Evolutionary conservation across 2,797 vertebrate genomes (phyloP).

Genomic region (Fundulus diaphanus): DNA sequence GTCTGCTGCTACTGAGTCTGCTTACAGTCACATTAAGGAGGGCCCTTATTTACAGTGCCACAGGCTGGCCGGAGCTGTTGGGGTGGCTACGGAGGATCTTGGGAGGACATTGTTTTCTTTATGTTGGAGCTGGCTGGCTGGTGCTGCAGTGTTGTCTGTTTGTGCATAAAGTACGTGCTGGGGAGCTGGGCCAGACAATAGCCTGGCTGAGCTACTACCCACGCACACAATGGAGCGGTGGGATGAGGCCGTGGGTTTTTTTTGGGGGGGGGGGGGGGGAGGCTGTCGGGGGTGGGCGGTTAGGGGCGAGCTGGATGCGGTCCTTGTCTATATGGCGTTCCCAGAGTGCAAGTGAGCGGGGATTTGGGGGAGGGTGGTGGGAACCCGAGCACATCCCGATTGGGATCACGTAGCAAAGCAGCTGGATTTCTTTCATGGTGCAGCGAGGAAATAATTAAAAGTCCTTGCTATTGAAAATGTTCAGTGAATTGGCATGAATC

Average conservation of each 20-base stretch:
- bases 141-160: conserved; percentile 78
- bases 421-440: conserved; percentile 85
- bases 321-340: conserved; percentile 73
- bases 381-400: conserved; percentile 76
- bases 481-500: conserved; percentile 73
- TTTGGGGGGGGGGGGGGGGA: conserved; percentile 64
- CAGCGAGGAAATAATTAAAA: conserved; percentile 82
- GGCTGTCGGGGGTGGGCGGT: conserved; percentile 69
- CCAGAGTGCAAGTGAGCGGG: conserved; percentile 65
- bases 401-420: conserved; percentile 79
- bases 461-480: conserved; percentile 76
- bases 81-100: conserved; percentile 77
- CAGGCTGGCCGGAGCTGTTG: conserved; percentile 47
- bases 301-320: conserved; percentile 67
- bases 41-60: conserved; percentile 74
- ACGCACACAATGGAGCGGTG: conserved; percentile 79
- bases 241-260: conserved; percentile 78
- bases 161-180: conserved; percentile 81
- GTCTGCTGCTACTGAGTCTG: conserved; percentile 52
- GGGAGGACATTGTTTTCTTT: conserved; percentile 81
- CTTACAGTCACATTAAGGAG: conserved; percentile 57
- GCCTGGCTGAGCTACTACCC: conserved; percentile 81
- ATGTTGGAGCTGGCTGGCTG: conserved; percentile 74
- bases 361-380: conserved; percentile 75
- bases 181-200: conserved; percentile 80